Evolutionary conservation across 2,113 vertebrate species (phyloP).

Genomic region (Lycaon pictus): DNA sequence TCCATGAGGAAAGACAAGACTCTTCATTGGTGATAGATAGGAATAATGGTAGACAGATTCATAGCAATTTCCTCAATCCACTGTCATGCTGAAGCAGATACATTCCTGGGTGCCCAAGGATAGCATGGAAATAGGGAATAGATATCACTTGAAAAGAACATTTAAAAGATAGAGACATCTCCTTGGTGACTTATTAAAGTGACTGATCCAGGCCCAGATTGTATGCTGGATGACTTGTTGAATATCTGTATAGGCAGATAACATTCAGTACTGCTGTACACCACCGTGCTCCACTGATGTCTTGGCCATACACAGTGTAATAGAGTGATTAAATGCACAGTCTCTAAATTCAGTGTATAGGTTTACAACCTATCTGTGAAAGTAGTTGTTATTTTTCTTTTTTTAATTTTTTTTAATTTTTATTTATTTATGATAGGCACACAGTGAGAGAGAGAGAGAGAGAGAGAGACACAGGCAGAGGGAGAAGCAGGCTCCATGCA

Average conservation of each 20-base stretch:
- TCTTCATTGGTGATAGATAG: neutral
- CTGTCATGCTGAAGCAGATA: neutral
- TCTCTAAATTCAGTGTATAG: neutral
- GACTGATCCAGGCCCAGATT: neutral
- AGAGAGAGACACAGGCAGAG: no score
- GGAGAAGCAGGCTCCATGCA: no score
- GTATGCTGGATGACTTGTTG: neutral
- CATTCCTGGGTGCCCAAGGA: neutral
- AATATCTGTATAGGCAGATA: neutral
- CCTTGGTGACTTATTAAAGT: neutral
- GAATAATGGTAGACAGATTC: neutral
- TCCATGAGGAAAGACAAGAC: neutral
- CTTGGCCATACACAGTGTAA: neutral
- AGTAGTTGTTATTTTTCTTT: neutral
- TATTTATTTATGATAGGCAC: no score
- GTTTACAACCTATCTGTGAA: neutral
- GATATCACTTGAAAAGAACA: neutral
- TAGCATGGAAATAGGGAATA: neutral
- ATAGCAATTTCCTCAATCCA: neutral
- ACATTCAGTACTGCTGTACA: neutral
- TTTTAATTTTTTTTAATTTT: no score
- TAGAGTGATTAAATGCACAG: neutral
- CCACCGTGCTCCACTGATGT: neutral
- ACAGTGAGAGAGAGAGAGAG: no score
- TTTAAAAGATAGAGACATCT: neutral